Conservation (phyloP, 2,888 invertebrate genomes). For the Zaprionus obscuricornis region DNA sequence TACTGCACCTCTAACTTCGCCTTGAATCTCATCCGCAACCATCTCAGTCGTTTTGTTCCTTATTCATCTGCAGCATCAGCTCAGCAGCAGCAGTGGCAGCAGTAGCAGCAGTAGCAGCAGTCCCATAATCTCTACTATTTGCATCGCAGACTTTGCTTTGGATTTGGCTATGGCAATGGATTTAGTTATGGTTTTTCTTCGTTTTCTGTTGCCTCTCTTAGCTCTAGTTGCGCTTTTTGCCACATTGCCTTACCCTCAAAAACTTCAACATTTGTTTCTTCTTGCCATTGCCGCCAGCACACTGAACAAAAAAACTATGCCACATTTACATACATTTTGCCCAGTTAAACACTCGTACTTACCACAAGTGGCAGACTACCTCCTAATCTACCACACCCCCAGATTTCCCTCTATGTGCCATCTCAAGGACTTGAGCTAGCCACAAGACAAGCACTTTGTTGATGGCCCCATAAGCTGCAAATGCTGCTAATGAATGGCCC, state of each 20-base stretch:
- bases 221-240: conserved; percentile 64
- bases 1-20: conserved; percentile 27
- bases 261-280: conserved; percentile 57
- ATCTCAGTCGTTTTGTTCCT: conserved; percentile 15
- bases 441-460: conserved; percentile 48
- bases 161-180: conserved; percentile 76
- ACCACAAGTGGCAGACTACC: conserved; percentile 13
- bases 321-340: conserved; percentile 51
- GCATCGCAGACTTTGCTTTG: conserved; percentile 79
- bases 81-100: conserved; percentile 48
- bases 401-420: too few species aligned
- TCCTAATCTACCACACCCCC: conserved; percentile 26
- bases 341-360: too few species aligned
- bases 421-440: too few species aligned
- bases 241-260: conserved; percentile 2
- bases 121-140: conserved; percentile 77
- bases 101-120: conserved; percentile 22
- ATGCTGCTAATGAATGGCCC: conserved; percentile 58
- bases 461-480: conserved; percentile 42
- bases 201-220: conserved; percentile 18
- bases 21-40: conserved; percentile 27
- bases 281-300: conserved; percentile 40
- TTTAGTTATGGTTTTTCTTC: conserved; percentile 78
- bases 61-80: conserved; percentile 44
- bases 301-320: conserved; percentile 66